Evolutionary conservation across 2,888 invertebrate genomes (phyloP), one percentile per base, ranked within the genome.

Genomic region (Neoaliturus tenellus): DNA sequence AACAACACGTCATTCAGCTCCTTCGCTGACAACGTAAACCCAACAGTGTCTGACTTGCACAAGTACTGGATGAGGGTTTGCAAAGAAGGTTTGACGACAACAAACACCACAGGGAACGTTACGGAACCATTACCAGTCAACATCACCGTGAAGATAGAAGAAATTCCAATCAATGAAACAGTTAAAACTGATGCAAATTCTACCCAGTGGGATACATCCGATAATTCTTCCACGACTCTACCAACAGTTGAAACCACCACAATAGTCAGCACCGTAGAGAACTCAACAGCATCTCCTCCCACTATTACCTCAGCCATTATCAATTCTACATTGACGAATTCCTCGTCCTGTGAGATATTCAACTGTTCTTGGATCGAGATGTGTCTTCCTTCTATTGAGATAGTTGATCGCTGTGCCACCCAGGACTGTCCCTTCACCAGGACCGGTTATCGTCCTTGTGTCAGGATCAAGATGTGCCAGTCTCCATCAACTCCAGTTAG

Each of bases 381-480:
- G 78, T 78, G 78, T 35, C 20, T 78, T 1, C 78, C 78, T 1
- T 31, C 78, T 10, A 55, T 78, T 6, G 78, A 78, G 14, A 14
- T 55, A 10, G 78, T 78, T 12, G 78, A 78, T 33, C 78, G 55
- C 20, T 78, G 78, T 17, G 2, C 28, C 20, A 31, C 31, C 31
- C 33, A n/a, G 0, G 78, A 78, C 20, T 78, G 78, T 33, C 55
- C 78, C 33, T 78, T 55, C 33, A 55, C 55, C n/a, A 48, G 55
- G 12, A 78, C 78, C 2, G 55, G 78, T 8, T 78, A 78, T 35
- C 31, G 20, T 6, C 35, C 78, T n/a, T 78, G 78, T 33, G 78
- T 78, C 33, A 78, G 33, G 48, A 20, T 78, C 51, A 78, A 78
- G 33, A 78, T 78, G 78, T 78, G 78, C 78, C 31, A 55, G 23